These are phyloP conservation scores for Nemotelus pantherinus DNA, from an alignment of 2,888 invertebrate species.

Conservation along the genomic window DNA sequence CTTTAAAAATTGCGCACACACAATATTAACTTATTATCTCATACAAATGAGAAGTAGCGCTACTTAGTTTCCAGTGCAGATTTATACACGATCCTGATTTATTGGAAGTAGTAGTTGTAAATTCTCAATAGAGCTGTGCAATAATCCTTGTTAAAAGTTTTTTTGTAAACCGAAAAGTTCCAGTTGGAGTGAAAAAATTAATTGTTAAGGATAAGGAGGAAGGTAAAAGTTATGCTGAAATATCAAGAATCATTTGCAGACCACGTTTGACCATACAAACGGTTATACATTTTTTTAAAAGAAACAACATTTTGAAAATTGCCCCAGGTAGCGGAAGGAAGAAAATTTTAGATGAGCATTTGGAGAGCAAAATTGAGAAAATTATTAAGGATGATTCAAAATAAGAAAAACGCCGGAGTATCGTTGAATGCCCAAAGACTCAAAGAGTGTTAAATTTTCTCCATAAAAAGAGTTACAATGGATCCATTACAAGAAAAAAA, in stretches of 20 bases:
- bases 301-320: background rate
- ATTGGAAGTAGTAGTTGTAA: background rate
- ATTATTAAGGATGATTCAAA: background rate
- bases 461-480: background rate
- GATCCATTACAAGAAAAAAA: background rate
- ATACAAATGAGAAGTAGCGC: too few relatives aligned
- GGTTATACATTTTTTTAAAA: background rate
- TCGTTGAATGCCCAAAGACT: background rate
- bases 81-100: too few relatives aligned
- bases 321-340: background rate
- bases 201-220: background rate
- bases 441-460: background rate
- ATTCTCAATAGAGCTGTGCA: background rate
- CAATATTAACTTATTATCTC: too few relatives aligned
- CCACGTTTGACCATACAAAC: background rate
- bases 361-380: background rate
- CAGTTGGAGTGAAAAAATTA: background rate
- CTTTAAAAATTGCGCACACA: too few relatives aligned
- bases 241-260: background rate
- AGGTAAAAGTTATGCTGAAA: background rate
- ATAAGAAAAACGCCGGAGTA: background rate
- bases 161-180: background rate
- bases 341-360: background rate
- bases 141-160: background rate
- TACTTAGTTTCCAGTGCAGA: too few relatives aligned